phyloP scores from a whole-genome alignment of 2,797 vertebrate species.

The Mormyrops boulengeri region DNA sequence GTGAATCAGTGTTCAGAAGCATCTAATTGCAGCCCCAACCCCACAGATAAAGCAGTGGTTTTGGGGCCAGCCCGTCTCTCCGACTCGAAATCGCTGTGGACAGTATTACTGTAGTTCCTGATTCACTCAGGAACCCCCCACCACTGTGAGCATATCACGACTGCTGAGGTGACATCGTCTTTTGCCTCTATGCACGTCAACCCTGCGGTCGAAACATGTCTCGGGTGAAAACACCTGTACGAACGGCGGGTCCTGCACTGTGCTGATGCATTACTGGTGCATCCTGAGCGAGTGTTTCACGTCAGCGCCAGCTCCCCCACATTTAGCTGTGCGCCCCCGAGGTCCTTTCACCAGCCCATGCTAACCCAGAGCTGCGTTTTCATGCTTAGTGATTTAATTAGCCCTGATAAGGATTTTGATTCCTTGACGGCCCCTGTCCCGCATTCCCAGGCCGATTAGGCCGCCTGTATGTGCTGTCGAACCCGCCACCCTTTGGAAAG shows the following conservation, averaged over 20 bases:
- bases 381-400: neutral
- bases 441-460: neutral
- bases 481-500: neutral
- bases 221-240: neutral
- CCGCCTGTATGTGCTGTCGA: neutral
- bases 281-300: neutral
- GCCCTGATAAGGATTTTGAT: neutral
- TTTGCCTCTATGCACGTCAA: neutral
- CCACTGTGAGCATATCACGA: neutral
- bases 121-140: neutral
- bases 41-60: neutral
- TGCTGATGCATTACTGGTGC: neutral
- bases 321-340: neutral
- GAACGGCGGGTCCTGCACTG: neutral
- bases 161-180: neutral
- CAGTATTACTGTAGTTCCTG: neutral
- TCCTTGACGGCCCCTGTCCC: neutral
- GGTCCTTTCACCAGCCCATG: neutral
- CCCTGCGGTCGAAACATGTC: neutral
- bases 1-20: conserved; percentile 13
- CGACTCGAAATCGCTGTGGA: neutral
- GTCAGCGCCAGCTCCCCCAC: neutral
- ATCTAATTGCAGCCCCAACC: conserved; percentile 14
- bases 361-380: neutral
- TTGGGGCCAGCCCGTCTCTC: neutral